Percentiles rank a stretch among this genome's conserved stretches.
These are phyloP conservation scores for Patella pellucida DNA, from an alignment of 2,888 invertebrate genomes.

Conservation along the genomic window DNA sequence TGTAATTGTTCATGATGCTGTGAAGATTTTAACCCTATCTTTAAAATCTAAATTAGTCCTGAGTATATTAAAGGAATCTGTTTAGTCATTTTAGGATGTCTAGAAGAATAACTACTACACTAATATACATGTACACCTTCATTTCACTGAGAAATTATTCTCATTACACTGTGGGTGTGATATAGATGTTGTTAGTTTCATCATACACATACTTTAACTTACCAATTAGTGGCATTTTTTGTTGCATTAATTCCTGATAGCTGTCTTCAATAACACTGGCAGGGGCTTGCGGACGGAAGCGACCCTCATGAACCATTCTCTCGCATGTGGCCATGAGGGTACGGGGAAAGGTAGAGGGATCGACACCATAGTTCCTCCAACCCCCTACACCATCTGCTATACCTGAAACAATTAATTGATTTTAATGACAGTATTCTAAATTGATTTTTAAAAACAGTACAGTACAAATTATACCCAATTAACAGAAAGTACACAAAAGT, in stretches of 20 bases:
- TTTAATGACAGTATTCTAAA: neutral
- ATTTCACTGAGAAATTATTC: neutral
- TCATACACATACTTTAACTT: constrained; percentile 50
- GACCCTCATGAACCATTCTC: constrained; percentile 86
- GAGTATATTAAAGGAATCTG: no score
- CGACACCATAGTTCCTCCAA: constrained; percentile 97
- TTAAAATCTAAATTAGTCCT: no score
- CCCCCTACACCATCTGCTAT: constrained; percentile 99
- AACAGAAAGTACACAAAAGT: neutral
- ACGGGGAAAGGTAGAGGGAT: constrained; percentile 95
- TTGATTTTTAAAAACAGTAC: constrained; percentile 13
- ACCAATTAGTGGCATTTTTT: constrained; percentile 93
- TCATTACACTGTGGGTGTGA: neutral
- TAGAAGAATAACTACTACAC: neutral
- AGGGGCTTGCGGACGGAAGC: constrained; percentile 87
- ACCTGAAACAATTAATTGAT: constrained; percentile 75
- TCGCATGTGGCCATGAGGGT: constrained; percentile 96
- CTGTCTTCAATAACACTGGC: constrained; percentile 90
- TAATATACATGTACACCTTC: neutral
- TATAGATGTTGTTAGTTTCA: neutral
- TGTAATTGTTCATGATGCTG: no score
- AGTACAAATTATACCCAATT: neutral
- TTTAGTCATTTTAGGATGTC: neutral
- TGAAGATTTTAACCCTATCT: no score
- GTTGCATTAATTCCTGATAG: constrained; percentile 91